Evolutionary conservation across 2,888 invertebrate genomes (phyloP).

Genomic region (Cerastoderma edule): DNA sequence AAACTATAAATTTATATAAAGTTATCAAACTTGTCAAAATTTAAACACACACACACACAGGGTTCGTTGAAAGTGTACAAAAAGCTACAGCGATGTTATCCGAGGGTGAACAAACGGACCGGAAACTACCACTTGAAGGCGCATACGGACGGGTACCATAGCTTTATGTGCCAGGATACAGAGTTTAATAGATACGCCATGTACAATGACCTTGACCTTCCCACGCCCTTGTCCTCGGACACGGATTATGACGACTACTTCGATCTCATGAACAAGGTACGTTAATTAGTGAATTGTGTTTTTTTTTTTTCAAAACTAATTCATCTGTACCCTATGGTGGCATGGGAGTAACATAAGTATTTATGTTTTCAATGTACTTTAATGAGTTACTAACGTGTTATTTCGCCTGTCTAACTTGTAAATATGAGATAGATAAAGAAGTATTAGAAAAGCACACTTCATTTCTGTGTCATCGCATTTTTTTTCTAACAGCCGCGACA

Average conservation of each 20-base stretch:
- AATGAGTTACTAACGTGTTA: too few species aligned
- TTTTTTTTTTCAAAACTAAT: too few species aligned
- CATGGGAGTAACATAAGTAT: too few species aligned
- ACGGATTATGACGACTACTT: slow-evolving; percentile 43
- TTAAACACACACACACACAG: slow-evolving; percentile 62
- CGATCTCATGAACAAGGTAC: slow-evolving; percentile 31
- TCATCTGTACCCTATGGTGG: not conserved
- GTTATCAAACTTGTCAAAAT: too few species aligned
- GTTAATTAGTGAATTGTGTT: too few species aligned
- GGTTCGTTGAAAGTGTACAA: slow-evolving; percentile 77
- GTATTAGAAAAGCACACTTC: too few species aligned
- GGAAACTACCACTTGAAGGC: slow-evolving; percentile 61
- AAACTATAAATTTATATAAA: too few species aligned
- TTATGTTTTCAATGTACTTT: too few species aligned
- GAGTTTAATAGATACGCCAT: slow-evolving; percentile 61
- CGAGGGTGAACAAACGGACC: slow-evolving; percentile 68
- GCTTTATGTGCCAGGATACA: slow-evolving; percentile 60
- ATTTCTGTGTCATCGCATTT: too few species aligned
- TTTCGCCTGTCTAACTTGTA: too few species aligned
- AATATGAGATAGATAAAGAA: too few species aligned
- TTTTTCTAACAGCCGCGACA: too few species aligned
- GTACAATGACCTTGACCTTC: slow-evolving; percentile 59
- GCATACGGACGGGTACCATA: slow-evolving; percentile 62
- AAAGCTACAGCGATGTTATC: slow-evolving; percentile 71
- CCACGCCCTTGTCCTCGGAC: slow-evolving; percentile 54